phyloP scores from a whole-genome alignment of 2,797 vertebrate genomes.

The Peromyscus aztecus region DNA sequence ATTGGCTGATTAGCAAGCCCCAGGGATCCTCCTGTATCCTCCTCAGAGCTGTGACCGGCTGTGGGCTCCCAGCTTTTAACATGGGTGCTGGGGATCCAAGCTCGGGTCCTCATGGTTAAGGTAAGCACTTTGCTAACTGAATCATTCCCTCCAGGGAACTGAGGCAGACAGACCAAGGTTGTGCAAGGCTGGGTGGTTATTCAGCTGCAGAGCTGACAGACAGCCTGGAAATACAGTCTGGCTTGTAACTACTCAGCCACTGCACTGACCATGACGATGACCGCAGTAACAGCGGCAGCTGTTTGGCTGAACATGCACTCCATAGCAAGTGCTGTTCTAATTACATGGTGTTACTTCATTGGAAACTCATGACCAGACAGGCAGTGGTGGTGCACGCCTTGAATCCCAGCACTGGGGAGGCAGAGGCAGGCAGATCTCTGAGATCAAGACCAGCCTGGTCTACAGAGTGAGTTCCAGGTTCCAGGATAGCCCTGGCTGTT shows the following conservation, averaged over 20 bases:
- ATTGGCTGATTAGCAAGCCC: no score
- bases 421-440: no score
- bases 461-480: no score
- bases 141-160: background rate
- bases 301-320: background rate
- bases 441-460: no score
- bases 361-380: background rate
- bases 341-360: background rate
- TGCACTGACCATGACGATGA: accelerated
- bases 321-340: background rate
- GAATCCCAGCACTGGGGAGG: no score
- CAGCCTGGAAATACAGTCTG: background rate
- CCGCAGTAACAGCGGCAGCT: background rate
- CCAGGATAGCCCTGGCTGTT: no score
- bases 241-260: background rate
- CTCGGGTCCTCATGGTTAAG: background rate
- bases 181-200: background rate
- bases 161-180: background rate
- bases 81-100: background rate
- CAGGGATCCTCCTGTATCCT: background rate
- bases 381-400: no score
- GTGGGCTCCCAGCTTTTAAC: background rate
- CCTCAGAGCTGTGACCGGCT: background rate
- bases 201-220: background rate
- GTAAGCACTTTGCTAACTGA: background rate